phyloP scores from a whole-genome alignment of 1,140 invertebrate genomes.

The Babylonia areolata region DNA sequence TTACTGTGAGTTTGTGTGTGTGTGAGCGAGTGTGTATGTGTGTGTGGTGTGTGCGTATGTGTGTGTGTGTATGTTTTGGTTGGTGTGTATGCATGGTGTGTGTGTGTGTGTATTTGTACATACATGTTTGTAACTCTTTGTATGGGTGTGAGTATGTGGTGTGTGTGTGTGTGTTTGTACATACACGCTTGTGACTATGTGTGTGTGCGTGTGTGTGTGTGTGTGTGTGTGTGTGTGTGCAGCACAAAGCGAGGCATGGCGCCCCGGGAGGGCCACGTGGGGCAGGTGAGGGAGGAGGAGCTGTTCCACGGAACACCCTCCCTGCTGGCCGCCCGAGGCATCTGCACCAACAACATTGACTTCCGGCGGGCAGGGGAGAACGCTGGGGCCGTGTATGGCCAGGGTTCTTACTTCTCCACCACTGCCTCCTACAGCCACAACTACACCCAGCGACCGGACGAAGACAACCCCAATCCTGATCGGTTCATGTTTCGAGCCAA shows the following conservation, averaged over 20 bases:
- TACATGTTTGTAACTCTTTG: too few species aligned
- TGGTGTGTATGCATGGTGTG: too few species aligned
- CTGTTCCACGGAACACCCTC: slow-evolving; percentile 56
- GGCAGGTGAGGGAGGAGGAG: slow-evolving; percentile 38
- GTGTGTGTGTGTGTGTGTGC: background rate
- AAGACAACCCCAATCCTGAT: too few species aligned
- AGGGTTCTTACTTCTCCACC: slow-evolving; percentile 55
- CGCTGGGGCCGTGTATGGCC: slow-evolving; percentile 49
- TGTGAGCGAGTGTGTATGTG: too few species aligned
- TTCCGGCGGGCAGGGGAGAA: slow-evolving; percentile 52
- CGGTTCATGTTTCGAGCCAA: slow-evolving; percentile 53
- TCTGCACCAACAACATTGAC: slow-evolving; percentile 56
- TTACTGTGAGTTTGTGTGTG: too few species aligned
- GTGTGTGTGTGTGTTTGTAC: too few species aligned
- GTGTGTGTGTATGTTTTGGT: too few species aligned
- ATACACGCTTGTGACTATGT: too few species aligned
- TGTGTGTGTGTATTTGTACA: too few species aligned
- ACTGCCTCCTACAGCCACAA: slow-evolving; percentile 43
- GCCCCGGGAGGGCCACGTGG: background rate
- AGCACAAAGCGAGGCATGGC: background rate
- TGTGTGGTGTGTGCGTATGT: too few species aligned
- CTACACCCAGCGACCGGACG: slow-evolving; percentile 36
- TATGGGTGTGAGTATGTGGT: too few species aligned
- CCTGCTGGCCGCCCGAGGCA: slow-evolving; percentile 41
- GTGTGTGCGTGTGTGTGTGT: too few species aligned